These are phyloP conservation scores for Drosophila formosana DNA, from an alignment of 2,888 invertebrate species.

Conservation along the genomic window DNA sequence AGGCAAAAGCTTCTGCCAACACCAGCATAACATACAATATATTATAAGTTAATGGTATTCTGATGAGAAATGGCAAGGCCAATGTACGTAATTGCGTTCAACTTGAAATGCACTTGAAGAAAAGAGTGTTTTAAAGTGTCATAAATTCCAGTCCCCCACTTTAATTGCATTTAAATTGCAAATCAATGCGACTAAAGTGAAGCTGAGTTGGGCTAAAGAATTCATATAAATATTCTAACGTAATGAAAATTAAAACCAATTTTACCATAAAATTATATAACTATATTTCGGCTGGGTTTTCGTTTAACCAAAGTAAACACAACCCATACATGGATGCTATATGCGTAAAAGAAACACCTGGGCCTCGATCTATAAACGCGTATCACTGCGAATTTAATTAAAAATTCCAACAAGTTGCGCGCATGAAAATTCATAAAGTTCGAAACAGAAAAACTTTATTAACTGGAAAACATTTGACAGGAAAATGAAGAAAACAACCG, in stretches of 20 bases:
- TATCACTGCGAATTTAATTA: slow-evolving; percentile 6
- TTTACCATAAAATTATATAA: no score
- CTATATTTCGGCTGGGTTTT: not conserved
- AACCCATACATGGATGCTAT: not conserved
- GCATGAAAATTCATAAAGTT: slow-evolving; percentile 37
- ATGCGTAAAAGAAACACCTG: not conserved
- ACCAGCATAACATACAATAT: not conserved
- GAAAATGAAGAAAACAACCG: not conserved
- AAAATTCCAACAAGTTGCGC: slow-evolving; percentile 18
- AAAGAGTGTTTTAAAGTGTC: not conserved
- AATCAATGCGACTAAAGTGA: not conserved
- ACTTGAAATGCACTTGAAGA: not conserved
- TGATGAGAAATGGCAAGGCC: not conserved
- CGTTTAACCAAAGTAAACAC: not conserved
- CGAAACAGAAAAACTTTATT: slow-evolving; percentile 37
- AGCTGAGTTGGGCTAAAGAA: not conserved
- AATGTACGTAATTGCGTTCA: not conserved
- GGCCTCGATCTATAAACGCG: not conserved
- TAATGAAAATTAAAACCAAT: no score
- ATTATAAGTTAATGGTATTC: slow-evolving; percentile 3
- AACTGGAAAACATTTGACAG: slow-evolving; percentile 40
- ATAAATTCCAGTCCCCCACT: not conserved
- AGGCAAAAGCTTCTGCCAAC: not conserved
- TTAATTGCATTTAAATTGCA: slow-evolving; percentile 6
- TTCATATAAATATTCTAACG: not conserved